Evolutionary conservation across 2,888 invertebrate species (phyloP), one percentile per base, ranked within the genome.

Genomic region (Hofmannophila pseudospretella): DNA sequence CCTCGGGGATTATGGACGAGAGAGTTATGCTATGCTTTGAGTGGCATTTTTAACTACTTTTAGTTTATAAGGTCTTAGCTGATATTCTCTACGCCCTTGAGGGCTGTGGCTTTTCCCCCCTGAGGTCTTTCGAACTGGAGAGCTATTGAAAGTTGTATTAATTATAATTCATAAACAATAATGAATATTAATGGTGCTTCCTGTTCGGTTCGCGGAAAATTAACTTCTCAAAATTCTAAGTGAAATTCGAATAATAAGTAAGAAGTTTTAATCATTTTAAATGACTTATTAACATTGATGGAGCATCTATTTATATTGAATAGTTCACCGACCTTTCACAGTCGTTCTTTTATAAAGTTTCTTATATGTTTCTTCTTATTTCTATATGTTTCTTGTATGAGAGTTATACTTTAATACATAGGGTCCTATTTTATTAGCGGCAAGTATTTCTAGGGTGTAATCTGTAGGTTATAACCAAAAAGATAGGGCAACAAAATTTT

Each of bases 141-240:
- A 45, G 48, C 54, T 55, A 57, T 60, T 52, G 46, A 61, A 64
- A 67, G 47, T 65, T 71, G 49, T 59, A 65, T 63, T 63, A 58
- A 68, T 66, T 63, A 67, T 49, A 58, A 67, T 53, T 72, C 54
- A 58, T 62, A 59, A 64, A 64, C 57, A 68, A 64, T 70, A 64
- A 70, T 71, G 55, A 68, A 67, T 68, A 68, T 65, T 66, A 67
- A 69, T 68, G 48, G 48, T 52, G 44, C 54, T 58, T 52, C 49
- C 45, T 51, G 46, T 51, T 53, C 44, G 51, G 16, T 16, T 16
- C 41, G 41, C 41, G 41, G 44, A 58, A 58, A 60, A 61, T 54
- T 38, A 59, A 47, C 42, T 42, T 42, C 12, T 32, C 34, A 38
- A 16, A 45, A 46, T 47, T 47, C 32, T 34, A 23, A 39, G n/a